A percentile compares a stretch with the other conserved stretches of the same genome.
Evolutionary conservation across 2,888 invertebrate genomes (phyloP).

Genomic region (Nemoura dubitans): DNA sequence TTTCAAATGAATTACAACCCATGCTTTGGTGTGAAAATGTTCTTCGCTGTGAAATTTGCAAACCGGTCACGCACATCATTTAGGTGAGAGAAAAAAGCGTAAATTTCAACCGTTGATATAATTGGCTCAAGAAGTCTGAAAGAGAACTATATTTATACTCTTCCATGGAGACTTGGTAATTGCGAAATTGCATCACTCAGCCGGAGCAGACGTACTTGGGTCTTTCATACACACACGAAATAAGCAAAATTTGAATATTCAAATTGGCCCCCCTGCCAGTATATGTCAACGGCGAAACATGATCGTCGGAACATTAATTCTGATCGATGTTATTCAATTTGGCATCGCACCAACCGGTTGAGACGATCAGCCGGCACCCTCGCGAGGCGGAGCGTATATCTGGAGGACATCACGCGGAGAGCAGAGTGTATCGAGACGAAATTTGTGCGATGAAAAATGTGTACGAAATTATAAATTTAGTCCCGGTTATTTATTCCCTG

Average conservation of each 20-base stretch:
- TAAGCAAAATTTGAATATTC: neutral
- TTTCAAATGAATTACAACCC: neutral
- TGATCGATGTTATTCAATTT: constrained; percentile 7
- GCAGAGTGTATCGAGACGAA: neutral
- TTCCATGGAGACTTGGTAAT: neutral
- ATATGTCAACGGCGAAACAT: neutral
- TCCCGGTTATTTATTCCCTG: neutral
- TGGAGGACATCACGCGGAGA: neutral
- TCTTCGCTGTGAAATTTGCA: neutral
- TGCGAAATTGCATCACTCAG: neutral
- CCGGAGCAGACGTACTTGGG: neutral
- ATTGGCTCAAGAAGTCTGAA: neutral
- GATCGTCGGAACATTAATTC: constrained; percentile 7
- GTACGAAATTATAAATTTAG: neutral
- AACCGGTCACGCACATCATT: neutral
- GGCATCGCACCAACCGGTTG: neutral
- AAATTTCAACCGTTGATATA: neutral
- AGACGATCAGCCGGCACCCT: neutral
- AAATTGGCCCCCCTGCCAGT: neutral
- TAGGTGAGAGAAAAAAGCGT: neutral
- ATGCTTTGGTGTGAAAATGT: neutral
- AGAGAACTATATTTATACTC: neutral
- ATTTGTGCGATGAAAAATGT: neutral
- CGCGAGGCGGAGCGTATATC: too few species aligned
- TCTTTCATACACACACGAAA: neutral